phyloP scores from a whole-genome alignment of 2,113 vertebrate genomes.

The Turnix velox region DNA sequence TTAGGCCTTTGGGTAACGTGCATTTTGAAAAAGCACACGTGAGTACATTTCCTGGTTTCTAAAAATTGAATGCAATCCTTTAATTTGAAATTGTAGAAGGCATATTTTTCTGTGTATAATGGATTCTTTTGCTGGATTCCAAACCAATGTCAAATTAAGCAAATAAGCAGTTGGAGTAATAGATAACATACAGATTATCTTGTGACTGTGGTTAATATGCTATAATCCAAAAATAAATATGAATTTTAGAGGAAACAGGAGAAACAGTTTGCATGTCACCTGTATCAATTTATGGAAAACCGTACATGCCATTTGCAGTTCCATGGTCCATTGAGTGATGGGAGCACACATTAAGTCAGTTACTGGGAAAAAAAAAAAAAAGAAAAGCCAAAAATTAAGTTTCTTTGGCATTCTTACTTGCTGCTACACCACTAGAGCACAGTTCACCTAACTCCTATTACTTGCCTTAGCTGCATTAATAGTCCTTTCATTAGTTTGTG shows the following conservation, averaged over 20 bases:
- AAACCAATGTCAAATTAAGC: neutral
- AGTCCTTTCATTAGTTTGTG: neutral
- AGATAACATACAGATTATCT: neutral
- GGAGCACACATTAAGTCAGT: neutral
- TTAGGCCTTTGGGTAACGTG: constrained; percentile 40
- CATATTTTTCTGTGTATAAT: neutral
- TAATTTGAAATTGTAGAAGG: neutral
- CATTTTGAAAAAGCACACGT: constrained; percentile 59
- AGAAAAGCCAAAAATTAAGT: neutral
- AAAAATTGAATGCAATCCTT: neutral
- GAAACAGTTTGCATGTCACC: neutral
- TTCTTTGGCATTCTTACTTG: neutral
- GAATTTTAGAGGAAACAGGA: neutral
- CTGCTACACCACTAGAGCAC: neutral
- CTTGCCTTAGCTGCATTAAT: neutral
- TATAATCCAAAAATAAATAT: neutral
- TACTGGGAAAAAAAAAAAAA: neutral
- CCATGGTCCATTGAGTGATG: neutral
- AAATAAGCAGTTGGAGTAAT: neutral
- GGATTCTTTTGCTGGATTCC: neutral
- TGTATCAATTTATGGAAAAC: neutral
- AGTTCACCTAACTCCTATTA: neutral
- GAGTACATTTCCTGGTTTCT: constrained; percentile 42
- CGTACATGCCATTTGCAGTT: neutral
- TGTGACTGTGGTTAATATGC: neutral